These are phyloP conservation scores for Charaxes varanes DNA, from an alignment of 1,140 invertebrate species.

Conservation along the genomic window DNA sequence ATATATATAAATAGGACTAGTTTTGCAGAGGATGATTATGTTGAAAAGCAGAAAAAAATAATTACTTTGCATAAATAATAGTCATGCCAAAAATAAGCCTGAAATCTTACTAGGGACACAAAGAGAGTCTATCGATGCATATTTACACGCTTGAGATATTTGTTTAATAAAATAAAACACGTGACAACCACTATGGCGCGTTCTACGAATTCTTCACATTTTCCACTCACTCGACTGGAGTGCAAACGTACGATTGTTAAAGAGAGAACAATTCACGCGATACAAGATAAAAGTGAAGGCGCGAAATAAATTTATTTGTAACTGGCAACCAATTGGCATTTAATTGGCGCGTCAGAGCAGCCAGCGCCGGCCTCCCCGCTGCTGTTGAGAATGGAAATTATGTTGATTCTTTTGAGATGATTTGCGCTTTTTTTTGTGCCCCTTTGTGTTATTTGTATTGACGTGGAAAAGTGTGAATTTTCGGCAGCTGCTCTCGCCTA, in stretches of 20 bases:
- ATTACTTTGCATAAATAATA: no score
- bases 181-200: constrained; percentile 2
- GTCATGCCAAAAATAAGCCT: no score
- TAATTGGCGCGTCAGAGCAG: constrained; percentile 55
- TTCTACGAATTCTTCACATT: constrained; percentile 12
- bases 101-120: no score
- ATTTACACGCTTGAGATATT: constrained; percentile 2
- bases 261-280: constrained; percentile 60
- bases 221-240: constrained; percentile 28
- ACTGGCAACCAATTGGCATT: constrained; percentile 52
- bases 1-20: no score
- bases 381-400: constrained; percentile 34
- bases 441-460: constrained; percentile 18
- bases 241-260: constrained; percentile 54
- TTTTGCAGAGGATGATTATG: no score
- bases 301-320: constrained; percentile 65
- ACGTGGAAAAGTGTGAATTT: constrained; percentile 10
- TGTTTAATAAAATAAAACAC: constrained; percentile 9
- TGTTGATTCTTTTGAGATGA: constrained; percentile 29
- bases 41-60: no score
- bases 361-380: constrained; percentile 28
- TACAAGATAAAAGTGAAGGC: constrained; percentile 60
- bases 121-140: neutral
- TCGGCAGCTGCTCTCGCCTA: no score
- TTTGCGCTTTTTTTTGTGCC: constrained; percentile 24